These are phyloP conservation scores for Platyscapa corneri DNA, from an alignment of 1,140 invertebrate genomes.

Conservation along the genomic window DNA sequence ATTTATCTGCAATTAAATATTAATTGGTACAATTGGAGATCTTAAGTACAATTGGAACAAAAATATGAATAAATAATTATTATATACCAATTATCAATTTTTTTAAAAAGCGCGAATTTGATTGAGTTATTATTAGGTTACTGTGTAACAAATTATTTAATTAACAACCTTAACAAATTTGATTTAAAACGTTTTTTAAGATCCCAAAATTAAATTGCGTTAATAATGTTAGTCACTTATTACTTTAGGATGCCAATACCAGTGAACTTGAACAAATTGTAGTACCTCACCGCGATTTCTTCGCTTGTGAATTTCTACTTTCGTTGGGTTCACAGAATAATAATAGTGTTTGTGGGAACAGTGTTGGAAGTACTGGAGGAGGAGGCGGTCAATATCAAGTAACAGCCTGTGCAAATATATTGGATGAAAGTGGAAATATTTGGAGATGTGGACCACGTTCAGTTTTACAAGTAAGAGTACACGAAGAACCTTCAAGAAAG, in stretches of 20 bases:
- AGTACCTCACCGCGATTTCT: conserved; percentile 86
- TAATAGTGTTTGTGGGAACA: conserved; percentile 49
- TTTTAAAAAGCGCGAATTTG: too few species aligned
- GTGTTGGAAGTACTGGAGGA: conserved; percentile 44
- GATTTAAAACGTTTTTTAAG: too few species aligned
- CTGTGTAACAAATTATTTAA: too few species aligned
- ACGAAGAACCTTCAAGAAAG: conserved; percentile 77
- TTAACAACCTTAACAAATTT: too few species aligned
- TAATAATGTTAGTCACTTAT: too few species aligned
- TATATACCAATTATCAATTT: too few species aligned
- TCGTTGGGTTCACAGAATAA: conserved; percentile 67
- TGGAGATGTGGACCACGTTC: conserved; percentile 86
- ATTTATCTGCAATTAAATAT: too few species aligned
- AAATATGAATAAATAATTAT: too few species aligned
- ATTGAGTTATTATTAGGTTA: too few species aligned
- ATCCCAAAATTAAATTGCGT: too few species aligned
- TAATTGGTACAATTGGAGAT: too few species aligned
- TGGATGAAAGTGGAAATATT: conserved; percentile 81
- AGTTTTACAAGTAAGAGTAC: conserved; percentile 81
- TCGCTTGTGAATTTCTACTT: conserved; percentile 85
- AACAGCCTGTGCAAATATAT: conserved; percentile 81
- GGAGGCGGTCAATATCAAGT: conserved; percentile 78
- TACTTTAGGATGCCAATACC: conserved; percentile 69
- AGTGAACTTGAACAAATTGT: conserved; percentile 80
- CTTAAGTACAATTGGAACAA: too few species aligned